Conservation (phyloP, 2,797 vertebrate genomes). For the Nannoperca obscura region DNA sequence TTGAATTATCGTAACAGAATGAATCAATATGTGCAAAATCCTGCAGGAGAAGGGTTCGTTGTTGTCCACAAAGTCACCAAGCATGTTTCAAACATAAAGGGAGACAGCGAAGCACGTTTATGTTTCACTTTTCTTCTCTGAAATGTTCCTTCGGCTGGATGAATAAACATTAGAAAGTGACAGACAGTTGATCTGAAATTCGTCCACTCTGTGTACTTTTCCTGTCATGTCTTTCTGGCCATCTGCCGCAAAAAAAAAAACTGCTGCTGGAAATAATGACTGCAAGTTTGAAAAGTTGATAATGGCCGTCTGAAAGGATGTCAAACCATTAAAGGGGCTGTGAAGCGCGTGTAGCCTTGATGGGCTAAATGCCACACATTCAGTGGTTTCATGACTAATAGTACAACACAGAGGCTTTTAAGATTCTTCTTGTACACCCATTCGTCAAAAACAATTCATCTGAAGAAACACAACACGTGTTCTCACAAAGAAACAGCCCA, state of each 20-base stretch:
- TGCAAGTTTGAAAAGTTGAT: conserved; percentile 76
- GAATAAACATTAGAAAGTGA: conserved; percentile 68
- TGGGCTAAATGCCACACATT: conserved; percentile 62
- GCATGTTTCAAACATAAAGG: conserved; percentile 7
- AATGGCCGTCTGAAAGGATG: conserved; percentile 76
- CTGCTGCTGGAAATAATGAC: conserved; percentile 75
- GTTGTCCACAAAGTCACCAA: conserved; percentile 26
- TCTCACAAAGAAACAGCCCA: neutral
- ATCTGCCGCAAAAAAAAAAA: conserved; percentile 36
- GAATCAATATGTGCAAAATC: conserved; percentile 1
- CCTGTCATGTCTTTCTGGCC: conserved; percentile 62
- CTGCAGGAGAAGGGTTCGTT: neutral
- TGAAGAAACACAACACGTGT: conserved; percentile 19
- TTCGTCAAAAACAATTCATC: conserved; percentile 49
- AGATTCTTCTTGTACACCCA: conserved; percentile 16
- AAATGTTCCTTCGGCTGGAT: conserved; percentile 53
- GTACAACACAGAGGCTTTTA: conserved; percentile 46
- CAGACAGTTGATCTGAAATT: conserved; percentile 44
- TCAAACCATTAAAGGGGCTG: conserved; percentile 62
- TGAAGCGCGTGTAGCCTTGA: conserved; percentile 62
- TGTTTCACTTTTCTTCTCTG: conserved; percentile 35
- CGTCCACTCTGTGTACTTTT: conserved; percentile 58
- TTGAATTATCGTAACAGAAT: conserved; percentile 28
- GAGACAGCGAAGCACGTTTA: conserved; percentile 12
- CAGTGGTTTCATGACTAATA: conserved; percentile 53